Base-by-base conservation (phyloP, 2,113 vertebrate genomes). In the Callipepla squamata region DNA sequence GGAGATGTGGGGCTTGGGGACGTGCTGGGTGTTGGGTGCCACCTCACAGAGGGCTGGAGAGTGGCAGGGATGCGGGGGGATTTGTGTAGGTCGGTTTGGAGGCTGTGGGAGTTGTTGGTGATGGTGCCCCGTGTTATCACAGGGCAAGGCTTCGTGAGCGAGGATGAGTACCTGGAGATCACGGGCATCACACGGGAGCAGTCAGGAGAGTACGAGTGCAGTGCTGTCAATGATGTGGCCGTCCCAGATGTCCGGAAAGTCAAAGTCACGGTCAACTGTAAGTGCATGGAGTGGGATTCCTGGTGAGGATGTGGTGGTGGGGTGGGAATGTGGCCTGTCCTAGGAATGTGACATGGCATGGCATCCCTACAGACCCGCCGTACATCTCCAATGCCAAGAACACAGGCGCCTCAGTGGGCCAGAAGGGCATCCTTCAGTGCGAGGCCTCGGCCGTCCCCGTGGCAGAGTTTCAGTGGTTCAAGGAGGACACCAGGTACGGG, bases 401-500 rank as follows among this genome's bases (percentile, higher is more conserved):
- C 97, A 99, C 98, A 0, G 98, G 99, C 0, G 99, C 98, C 21
- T 98, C 98, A 0, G 97, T 99, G 7, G 99, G 99, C 75, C 98
- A 99, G 94, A 99, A 98, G 96, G 99, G 99, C 42, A 98, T 98
- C 68, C 97, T 99, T 94, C 98, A 98, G 90, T 99, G 99, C 6
- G 98, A 99, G 93, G 99, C 99, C 6, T 98, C 98, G 1, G 99
- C 99, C 0, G 98, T 99, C 25, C 99, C 99, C 0, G 97, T 97
- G 84, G 99, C 99, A 4, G 98, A 99, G 81, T 99, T 99, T 65
- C 98, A 99, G 97, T 99, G 99, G 99, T 99, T 99, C 97, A 99
- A 99, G 96, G 99, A 99, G 95, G 99, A 99, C 51, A 98, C 98
- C 94, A 99, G 99, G 99, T 92, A 26, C 89, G 85, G 34, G 12